phyloP scores from a whole-genome alignment of 2,113 vertebrate species.

The Malurus melanocephalus region DNA sequence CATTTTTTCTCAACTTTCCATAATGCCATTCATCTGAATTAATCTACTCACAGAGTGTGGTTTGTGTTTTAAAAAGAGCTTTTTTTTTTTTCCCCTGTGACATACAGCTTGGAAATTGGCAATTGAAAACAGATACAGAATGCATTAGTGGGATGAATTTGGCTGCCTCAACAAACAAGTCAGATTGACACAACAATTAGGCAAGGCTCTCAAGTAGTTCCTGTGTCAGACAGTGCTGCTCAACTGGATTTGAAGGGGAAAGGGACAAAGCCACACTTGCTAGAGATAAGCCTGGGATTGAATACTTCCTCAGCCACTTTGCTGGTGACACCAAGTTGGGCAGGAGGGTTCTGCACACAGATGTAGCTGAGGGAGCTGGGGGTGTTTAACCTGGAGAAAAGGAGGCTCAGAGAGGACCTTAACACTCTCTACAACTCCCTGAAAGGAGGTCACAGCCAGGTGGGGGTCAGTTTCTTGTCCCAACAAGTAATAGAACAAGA shows the following conservation, averaged over 20 bases:
- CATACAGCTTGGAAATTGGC: not conserved
- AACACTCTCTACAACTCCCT: not conserved
- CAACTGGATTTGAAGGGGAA: not conserved
- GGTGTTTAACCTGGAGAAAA: not conserved
- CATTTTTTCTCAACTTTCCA: conserved; percentile 1
- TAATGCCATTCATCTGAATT: conserved; percentile 16
- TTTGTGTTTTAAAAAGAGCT: not conserved
- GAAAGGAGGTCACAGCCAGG: not conserved
- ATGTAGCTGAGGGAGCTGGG: not conserved
- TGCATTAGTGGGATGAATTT: not conserved
- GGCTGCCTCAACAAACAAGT: conserved; percentile 11
- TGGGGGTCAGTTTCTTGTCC: not conserved
- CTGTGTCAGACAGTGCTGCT: not conserved
- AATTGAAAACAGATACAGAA: conserved; percentile 29
- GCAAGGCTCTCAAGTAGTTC: not conserved
- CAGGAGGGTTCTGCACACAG: not conserved
- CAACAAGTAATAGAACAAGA: not conserved
- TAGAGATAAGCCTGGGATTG: not conserved
- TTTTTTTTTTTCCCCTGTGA: not conserved
- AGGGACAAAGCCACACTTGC: not conserved
- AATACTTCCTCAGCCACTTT: not conserved
- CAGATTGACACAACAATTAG: conserved; percentile 25
- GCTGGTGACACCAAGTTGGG: not conserved
- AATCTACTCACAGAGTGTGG: not conserved
- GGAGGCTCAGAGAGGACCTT: not conserved